These are phyloP conservation scores for Nymphalis io DNA, from an alignment of 1,140 invertebrate species.

Conservation along the genomic window DNA sequence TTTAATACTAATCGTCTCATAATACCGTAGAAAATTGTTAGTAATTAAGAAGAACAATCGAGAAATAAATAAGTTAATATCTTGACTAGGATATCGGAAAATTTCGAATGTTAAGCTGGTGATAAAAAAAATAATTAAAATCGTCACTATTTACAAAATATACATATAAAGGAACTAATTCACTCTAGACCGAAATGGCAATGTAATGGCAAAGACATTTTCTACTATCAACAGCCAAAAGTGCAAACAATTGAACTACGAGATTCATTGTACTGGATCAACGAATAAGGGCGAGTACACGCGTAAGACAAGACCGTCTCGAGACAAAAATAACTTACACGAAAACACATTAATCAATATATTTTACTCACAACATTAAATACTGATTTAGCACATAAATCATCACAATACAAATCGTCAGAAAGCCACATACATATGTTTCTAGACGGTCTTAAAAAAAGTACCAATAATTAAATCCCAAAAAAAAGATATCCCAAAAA, in stretches of 20 bases:
- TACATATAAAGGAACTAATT: slow-evolving; percentile 73
- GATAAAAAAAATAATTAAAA: slow-evolving; percentile 71
- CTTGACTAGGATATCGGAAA: slow-evolving; percentile 77
- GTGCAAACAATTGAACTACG: slow-evolving; percentile 57
- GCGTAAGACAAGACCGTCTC: slow-evolving; percentile 24
- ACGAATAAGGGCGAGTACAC: slow-evolving; percentile 23
- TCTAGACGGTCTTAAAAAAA: slow-evolving; percentile 40
- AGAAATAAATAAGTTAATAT: slow-evolving; percentile 73
- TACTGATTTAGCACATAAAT: slow-evolving; percentile 13
- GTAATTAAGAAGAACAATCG: slow-evolving; percentile 57
- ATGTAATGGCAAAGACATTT: slow-evolving; percentile 77
- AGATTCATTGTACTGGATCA: slow-evolving; percentile 44
- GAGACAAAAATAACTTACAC: slow-evolving; percentile 17
- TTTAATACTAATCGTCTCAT: slow-evolving; percentile 64
- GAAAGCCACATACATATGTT: slow-evolving; percentile 13
- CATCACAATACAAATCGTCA: slow-evolving; percentile 4
- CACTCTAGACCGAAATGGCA: slow-evolving; percentile 78
- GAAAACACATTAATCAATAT: slow-evolving; percentile 18
- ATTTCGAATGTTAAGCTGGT: slow-evolving; percentile 71
- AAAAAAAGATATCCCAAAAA: slow-evolving; percentile 53
- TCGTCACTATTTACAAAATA: slow-evolving; percentile 73
- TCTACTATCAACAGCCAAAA: slow-evolving; percentile 68
- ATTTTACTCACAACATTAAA: slow-evolving; percentile 24
- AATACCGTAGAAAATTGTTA: slow-evolving; percentile 68
- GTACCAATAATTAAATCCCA: slow-evolving; percentile 50